Evolutionary conservation across 2,888 invertebrate genomes (phyloP).

Genomic region (Drosophila rubida): DNA sequence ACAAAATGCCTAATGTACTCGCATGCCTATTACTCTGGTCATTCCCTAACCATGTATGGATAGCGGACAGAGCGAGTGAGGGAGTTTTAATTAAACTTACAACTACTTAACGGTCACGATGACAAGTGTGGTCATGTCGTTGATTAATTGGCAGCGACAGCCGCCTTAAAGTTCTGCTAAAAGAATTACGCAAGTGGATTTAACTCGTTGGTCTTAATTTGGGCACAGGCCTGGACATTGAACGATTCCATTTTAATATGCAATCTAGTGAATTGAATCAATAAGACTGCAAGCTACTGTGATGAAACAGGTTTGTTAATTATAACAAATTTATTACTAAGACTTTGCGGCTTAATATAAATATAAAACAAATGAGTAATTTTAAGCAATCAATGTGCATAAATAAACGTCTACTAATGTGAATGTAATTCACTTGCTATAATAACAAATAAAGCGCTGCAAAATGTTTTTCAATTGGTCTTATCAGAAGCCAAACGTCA

Average conservation of each 20-base stretch:
- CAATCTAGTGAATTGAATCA: neutral
- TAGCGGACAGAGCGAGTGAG: slow-evolving; percentile 5
- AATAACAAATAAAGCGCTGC: neutral
- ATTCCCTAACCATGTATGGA: slow-evolving; percentile 31
- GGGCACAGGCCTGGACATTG: neutral
- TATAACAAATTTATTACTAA: neutral
- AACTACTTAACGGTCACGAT: slow-evolving; percentile 31
- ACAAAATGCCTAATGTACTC: slow-evolving; percentile 31
- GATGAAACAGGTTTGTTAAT: neutral
- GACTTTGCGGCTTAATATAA: neutral
- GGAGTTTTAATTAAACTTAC: slow-evolving; percentile 68
- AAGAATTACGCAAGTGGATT: slow-evolving; percentile 57
- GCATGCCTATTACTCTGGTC: slow-evolving; percentile 12
- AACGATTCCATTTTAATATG: neutral
- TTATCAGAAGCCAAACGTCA: slow-evolving; percentile 23
- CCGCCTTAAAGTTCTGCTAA: slow-evolving; percentile 29
- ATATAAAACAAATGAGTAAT: slow-evolving; percentile 6
- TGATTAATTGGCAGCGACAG: slow-evolving; percentile 68
- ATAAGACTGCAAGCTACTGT: neutral
- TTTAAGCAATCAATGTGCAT: neutral
- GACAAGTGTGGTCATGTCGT: slow-evolving; percentile 43
- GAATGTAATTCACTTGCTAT: neutral
- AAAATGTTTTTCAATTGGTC: slow-evolving; percentile 14
- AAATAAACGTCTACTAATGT: neutral
- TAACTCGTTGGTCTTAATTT: slow-evolving; percentile 24